Base-by-base conservation (phyloP, 23 tunicate species). In the Trididemnum clinides region DNA sequence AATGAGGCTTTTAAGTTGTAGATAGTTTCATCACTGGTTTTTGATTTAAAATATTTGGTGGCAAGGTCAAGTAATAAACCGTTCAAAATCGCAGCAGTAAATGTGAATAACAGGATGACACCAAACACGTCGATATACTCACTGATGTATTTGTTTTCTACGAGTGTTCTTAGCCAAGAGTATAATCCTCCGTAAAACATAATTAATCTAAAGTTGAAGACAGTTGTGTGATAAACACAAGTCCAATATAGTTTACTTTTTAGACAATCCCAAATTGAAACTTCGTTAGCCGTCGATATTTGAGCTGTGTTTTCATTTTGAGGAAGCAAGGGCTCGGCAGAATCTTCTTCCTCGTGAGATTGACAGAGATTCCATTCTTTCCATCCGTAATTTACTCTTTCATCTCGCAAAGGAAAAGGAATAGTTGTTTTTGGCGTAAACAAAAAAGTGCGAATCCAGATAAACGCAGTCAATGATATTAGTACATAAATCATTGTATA, bases 161-260 rank as follows among this genome's bases (percentile, higher is more conserved):
- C 77, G 15, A 82, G 12, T n/a, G 10, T 62, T 35, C 39, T 33
- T 10, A 82, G 64, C 86, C 86, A 82, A 12, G 28, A 32, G 20
- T 30, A n/a, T 1, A 82, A 54, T 38, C 44, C 35, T n/a, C 86
- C 77, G 33, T 50, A 26, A 39, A 82, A 82, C 28, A 82, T 22
- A 37, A 20, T 21, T n/a, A 82, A 25, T 10, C 86, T 34, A 20
- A 82, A 28, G 25, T 59, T 58, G 23, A 44, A 23, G 22, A 39
- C 44, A 25, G 29, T 59, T 34, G 33, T 1, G 28, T 80, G 84
- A 59, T 57, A 80, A 2, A 80, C 32, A 64, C 35, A 64, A 6
- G 86, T 64, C 86, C 86, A 82, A 64, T 64, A 37, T 23, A 82
- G 26, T 33, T 28, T 28, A 34, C 26, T 82, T 34, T 34, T 64